Evolutionary conservation across 2,113 vertebrate genomes (phyloP).

Genomic region (Erinaceus europaeus): DNA sequence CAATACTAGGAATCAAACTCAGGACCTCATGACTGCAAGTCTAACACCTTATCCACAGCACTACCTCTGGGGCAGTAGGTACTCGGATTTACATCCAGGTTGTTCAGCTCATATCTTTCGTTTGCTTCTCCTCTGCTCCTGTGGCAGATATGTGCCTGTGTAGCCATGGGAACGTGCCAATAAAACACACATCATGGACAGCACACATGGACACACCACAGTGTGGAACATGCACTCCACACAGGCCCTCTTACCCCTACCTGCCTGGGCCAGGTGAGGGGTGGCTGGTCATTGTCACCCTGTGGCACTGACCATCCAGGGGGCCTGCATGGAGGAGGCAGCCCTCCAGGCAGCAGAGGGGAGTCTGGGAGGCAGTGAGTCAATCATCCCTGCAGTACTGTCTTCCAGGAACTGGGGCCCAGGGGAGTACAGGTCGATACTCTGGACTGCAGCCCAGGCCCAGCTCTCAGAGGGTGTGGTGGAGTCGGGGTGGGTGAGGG

Average conservation of each 20-base stretch:
- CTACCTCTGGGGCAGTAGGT: too few relatives aligned
- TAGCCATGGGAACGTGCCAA: too few relatives aligned
- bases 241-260: too few relatives aligned
- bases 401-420: conserved; percentile 57
- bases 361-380: background rate
- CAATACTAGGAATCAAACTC: too few relatives aligned
- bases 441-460: conserved; percentile 22
- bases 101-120: background rate
- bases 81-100: background rate
- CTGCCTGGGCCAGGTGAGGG: background rate
- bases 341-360: background rate
- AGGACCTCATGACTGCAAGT: too few relatives aligned
- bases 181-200: too few relatives aligned
- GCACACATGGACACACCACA: too few relatives aligned
- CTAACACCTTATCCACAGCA: too few relatives aligned
- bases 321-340: conserved; percentile 23
- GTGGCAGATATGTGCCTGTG: accelerated
- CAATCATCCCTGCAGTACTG: background rate
- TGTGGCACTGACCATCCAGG: background rate
- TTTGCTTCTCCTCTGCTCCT: background rate
- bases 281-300: background rate
- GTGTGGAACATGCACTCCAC: too few relatives aligned
- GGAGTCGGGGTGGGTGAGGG: background rate
- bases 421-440: conserved; percentile 1
- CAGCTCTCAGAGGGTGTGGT: accelerated